Conservation (phyloP, 2,113 vertebrate species). For the Apeltes quadracus region DNA sequence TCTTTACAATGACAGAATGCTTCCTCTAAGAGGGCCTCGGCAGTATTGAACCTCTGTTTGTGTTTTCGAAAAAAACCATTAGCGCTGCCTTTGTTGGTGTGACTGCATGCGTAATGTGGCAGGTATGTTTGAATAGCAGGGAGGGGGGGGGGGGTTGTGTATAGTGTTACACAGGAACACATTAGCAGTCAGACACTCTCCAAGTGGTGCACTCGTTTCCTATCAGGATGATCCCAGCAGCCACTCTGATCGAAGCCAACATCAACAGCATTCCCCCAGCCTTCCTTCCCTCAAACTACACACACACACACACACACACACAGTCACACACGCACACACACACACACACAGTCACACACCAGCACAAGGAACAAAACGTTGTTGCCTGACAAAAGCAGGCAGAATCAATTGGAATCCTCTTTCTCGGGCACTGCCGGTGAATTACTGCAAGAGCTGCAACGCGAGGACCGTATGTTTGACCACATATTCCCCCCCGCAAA, state of each 20-base stretch:
- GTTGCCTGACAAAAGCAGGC: conserved; percentile 28
- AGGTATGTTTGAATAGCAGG: conserved; percentile 1
- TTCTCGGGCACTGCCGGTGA: conserved; percentile 28
- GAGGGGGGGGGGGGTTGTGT: conserved; percentile 19
- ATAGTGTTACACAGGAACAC: conserved; percentile 66
- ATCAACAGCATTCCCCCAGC: conserved; percentile 41
- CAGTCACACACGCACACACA: conserved; percentile 6
- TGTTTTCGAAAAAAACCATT: not conserved
- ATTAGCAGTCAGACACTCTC: conserved; percentile 63
- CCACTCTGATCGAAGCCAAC: conserved; percentile 53
- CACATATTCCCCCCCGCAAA: conserved; percentile 29
- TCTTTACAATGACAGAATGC: not conserved
- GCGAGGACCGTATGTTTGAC: conserved; percentile 34
- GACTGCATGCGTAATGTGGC: conserved; percentile 20
- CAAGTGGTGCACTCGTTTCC: conserved; percentile 48
- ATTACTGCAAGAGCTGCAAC: conserved; percentile 25
- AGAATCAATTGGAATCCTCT: conserved; percentile 46
- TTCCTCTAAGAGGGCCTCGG: not conserved
- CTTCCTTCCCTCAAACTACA: conserved; percentile 3
- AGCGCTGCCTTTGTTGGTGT: not conserved
- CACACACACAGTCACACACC: not conserved
- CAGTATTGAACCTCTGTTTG: conserved; percentile 6
- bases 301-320: conserved; percentile 4
- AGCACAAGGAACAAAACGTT: conserved; percentile 24
- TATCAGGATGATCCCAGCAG: conserved; percentile 60